Conservation (phyloP, 2,888 invertebrate species). For the Chymomyza fuscimana region DNA sequence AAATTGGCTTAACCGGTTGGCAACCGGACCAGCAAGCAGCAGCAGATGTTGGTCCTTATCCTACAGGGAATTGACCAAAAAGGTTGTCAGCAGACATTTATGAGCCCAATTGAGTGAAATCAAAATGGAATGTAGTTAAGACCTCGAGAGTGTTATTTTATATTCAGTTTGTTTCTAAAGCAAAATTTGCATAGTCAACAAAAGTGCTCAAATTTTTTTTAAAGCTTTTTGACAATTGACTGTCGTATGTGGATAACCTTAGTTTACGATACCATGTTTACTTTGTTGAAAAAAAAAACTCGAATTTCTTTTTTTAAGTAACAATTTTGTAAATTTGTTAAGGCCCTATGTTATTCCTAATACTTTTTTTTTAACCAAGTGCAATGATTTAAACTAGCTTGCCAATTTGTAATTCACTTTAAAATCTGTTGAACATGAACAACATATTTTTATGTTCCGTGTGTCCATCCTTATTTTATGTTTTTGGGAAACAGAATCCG, state of each 20-base stretch:
- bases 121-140: slow-evolving; percentile 38
- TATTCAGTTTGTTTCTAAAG: background rate
- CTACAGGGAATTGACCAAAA: slow-evolving; percentile 26
- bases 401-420: too few species aligned
- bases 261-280: too few species aligned
- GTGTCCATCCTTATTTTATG: too few species aligned
- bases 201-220: background rate
- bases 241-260: background rate
- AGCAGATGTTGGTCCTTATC: background rate
- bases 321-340: too few species aligned
- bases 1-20: slow-evolving; percentile 71
- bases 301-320: too few species aligned
- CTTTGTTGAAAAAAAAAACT: too few species aligned
- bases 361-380: too few species aligned
- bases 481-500: too few species aligned
- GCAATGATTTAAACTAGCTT: too few species aligned
- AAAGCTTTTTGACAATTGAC: background rate
- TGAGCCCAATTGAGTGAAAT: slow-evolving; percentile 63
- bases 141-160: background rate
- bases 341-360: too few species aligned
- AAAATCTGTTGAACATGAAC: too few species aligned
- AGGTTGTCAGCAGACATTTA: slow-evolving; percentile 41
- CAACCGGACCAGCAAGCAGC: slow-evolving; percentile 11
- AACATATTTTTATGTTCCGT: too few species aligned
- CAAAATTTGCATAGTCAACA: background rate